Evolutionary conservation across 2,113 vertebrate genomes (phyloP).

Genomic region (Acanthochromis polyacanthus): DNA sequence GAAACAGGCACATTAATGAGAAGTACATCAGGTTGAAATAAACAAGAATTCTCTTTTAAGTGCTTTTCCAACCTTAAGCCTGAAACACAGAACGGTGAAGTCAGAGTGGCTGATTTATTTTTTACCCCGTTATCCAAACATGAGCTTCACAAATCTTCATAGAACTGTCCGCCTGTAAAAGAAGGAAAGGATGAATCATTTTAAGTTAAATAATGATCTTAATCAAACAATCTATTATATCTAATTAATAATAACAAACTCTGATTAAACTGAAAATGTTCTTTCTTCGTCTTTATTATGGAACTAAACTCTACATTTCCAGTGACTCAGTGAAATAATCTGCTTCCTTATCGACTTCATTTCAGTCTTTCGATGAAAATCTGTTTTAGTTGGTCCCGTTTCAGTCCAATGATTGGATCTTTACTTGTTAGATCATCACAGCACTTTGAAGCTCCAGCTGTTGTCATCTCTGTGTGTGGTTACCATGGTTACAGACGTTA

Average conservation of each 20-base stretch:
- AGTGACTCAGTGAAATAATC: not conserved
- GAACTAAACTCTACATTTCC: slow-evolving; percentile 16
- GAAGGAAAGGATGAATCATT: slow-evolving; percentile 12
- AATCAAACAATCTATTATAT: not conserved
- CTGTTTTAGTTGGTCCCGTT: no score
- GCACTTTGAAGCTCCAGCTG: no score
- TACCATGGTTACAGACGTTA: no score
- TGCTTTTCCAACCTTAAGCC: slow-evolving; percentile 15
- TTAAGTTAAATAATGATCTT: not conserved
- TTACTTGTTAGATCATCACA: no score
- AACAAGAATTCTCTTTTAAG: not conserved
- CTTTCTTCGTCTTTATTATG: not conserved
- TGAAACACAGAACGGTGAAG: slow-evolving; percentile 21
- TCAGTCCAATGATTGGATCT: no score
- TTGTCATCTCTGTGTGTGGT: no score
- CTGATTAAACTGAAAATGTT: not conserved
- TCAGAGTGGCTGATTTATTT: slow-evolving; percentile 17
- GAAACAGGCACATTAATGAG: no score
- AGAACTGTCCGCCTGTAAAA: slow-evolving; percentile 71
- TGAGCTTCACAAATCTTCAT: slow-evolving; percentile 72
- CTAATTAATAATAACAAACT: not conserved
- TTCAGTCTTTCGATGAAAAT: no score
- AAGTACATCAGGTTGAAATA: not conserved
- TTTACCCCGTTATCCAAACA: slow-evolving; percentile 2
- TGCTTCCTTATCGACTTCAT: not conserved